A percentile compares a stretch with the other conserved stretches of the same genome.
Evolutionary conservation across 2,888 invertebrate species (phyloP).

Genomic region (Ennomos erosarius): DNA sequence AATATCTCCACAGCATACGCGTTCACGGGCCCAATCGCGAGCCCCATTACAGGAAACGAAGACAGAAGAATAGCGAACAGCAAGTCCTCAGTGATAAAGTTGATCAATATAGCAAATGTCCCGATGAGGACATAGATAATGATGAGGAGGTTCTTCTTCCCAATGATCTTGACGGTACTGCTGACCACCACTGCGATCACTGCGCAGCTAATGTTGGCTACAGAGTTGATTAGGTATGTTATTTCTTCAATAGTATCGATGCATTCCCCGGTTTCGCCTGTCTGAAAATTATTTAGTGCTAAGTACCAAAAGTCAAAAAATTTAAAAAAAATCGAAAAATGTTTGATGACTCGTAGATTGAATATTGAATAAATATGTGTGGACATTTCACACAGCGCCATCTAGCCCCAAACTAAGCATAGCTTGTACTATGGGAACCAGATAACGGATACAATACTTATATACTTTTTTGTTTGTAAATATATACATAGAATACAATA

Average conservation of each 20-base stretch:
- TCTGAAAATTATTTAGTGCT: slow-evolving; percentile 52
- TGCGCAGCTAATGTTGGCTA: slow-evolving; percentile 65
- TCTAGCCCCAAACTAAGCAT: no score
- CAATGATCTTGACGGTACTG: slow-evolving; percentile 65
- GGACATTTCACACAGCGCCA: no score
- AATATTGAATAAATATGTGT: no score
- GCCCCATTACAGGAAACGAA: slow-evolving; percentile 63
- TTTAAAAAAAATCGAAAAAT: no score
- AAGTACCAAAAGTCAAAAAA: neutral
- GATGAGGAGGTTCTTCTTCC: slow-evolving; percentile 71
- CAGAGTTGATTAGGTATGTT: slow-evolving; percentile 67
- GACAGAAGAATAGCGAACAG: slow-evolving; percentile 70
- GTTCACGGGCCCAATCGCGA: slow-evolving; percentile 75
- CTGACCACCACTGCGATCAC: slow-evolving; percentile 64
- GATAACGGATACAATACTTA: no score
- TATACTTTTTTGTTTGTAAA: no score
- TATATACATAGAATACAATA: no score
- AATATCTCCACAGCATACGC: slow-evolving; percentile 77
- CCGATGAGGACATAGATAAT: slow-evolving; percentile 62
- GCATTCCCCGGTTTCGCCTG: slow-evolving; percentile 53
- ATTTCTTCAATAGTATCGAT: slow-evolving; percentile 64
- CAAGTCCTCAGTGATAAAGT: slow-evolving; percentile 68
- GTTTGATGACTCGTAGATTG: no score
- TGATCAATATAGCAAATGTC: slow-evolving; percentile 62
- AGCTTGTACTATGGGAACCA: no score